Evolutionary conservation across 2,888 invertebrate species (phyloP), one percentile per base, ranked within the genome.

Genomic region (Thysanoteuthis rhombus): DNA sequence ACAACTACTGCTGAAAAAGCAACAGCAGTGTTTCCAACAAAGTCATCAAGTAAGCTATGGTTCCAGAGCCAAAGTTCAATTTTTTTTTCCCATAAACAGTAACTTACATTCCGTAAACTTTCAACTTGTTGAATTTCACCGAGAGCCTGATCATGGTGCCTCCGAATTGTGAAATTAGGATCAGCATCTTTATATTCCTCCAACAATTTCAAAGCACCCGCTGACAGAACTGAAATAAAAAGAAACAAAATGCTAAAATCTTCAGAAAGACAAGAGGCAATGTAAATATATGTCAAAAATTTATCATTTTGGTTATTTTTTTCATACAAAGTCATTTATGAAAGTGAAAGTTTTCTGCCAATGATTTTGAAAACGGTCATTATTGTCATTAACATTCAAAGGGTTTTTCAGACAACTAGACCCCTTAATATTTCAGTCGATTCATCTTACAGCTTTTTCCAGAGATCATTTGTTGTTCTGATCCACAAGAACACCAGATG

Each of bases 131-230:
- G 98, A 16, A 98, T 98, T 97, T 99, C 99, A 97, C 99, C 99
- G 96, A 98, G 98, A 96, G 98, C 98, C 96, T 98, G 98, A 97
- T 99, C 99, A 95, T 99, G 98, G 97, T 99, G 99, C 95, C 99
- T 97, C 96, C 99, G 98, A 98, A 99, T 98, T 0, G 99, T 99
- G 97, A 99, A 99, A 96, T 98, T 98, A 96, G 98, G 98, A 96
- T 98, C 96, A 89, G 95, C 93, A 22, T 95, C 96, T 93, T 95
- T 96, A 93, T 96, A 95, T 89, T 96, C 95, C 75, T 97, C 96
- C 92, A 96, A 94, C 93, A 95, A 94, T 94, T 96, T 96, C 90
- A 95, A 95, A 40, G 95, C 94, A 93, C 95, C 95, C 93, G 94
- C 94, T 25, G 95, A 95, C 94, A 95, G 94, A 89, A 95, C 95